Evolutionary conservation across 2,888 invertebrate genomes (phyloP).

Genomic region (Isoperla grammatica): DNA sequence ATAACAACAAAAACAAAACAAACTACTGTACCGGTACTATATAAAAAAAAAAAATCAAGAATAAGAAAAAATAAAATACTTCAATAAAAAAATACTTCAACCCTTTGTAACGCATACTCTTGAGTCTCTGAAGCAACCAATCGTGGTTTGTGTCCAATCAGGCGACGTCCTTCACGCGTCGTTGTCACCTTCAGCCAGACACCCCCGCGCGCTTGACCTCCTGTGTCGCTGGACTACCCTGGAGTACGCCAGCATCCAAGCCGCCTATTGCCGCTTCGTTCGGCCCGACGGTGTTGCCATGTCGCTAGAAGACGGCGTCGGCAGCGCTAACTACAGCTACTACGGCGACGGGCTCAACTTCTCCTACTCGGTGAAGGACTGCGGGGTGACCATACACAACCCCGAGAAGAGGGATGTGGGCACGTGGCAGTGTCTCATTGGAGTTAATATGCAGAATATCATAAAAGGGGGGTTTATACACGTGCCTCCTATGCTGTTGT

Average conservation of each 20-base stretch:
- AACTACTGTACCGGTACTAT: too few species aligned
- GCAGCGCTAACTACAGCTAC: neutral
- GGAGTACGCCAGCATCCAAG: neutral
- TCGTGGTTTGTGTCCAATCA: too few species aligned
- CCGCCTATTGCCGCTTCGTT: slow-evolving; percentile 1
- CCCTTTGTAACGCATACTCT: too few species aligned
- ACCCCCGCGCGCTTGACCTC: neutral
- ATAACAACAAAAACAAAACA: too few species aligned
- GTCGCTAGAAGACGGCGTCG: slow-evolving; percentile 7
- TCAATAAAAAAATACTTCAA: too few species aligned
- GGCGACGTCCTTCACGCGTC: too few species aligned
- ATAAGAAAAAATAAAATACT: too few species aligned
- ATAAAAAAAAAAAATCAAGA: too few species aligned
- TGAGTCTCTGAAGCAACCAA: too few species aligned
- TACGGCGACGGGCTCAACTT: slow-evolving; percentile 2
- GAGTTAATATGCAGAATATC: neutral
- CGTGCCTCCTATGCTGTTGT: neutral
- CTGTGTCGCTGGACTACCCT: slow-evolving; percentile 7
- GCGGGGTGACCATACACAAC: neutral
- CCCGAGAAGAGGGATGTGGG: neutral
- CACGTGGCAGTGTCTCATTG: slow-evolving; percentile 11
- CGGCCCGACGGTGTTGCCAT: slow-evolving; percentile 5
- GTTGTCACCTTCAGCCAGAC: neutral
- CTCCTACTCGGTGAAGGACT: neutral
- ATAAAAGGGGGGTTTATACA: slow-evolving; percentile 2